These are phyloP conservation scores for Gymnoscelis rufifasciata DNA, from an alignment of 2,888 invertebrate genomes.

Conservation along the genomic window DNA sequence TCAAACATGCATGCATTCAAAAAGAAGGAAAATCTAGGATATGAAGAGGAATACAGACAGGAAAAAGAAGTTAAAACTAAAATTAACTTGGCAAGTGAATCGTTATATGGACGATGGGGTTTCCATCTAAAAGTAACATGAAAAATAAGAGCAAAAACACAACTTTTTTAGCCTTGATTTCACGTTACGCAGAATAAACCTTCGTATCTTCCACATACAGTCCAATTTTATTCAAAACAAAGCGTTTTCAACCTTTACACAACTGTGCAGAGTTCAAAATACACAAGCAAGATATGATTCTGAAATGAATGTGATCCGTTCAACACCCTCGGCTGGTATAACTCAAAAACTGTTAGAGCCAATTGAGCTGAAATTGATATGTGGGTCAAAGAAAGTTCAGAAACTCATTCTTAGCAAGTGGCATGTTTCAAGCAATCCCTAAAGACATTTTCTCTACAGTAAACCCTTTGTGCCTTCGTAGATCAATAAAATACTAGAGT, in stretches of 20 bases:
- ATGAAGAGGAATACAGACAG: no score
- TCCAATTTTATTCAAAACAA: conserved; percentile 3
- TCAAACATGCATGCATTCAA: not conserved
- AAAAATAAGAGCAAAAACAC: not conserved
- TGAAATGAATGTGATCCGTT: conserved; percentile 9
- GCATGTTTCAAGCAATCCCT: conserved; percentile 22
- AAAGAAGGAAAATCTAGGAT: no score
- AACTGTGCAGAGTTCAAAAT: conserved; percentile 3
- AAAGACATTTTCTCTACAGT: conserved; percentile 17
- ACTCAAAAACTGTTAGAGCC: conserved; percentile 23
- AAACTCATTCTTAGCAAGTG: conserved; percentile 22
- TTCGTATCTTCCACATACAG: conserved; percentile 2
- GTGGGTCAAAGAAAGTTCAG: conserved; percentile 23
- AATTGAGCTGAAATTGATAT: conserved; percentile 24
- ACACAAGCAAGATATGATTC: not conserved
- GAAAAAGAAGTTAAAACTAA: no score
- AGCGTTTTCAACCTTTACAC: conserved; percentile 10
- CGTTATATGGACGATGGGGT: not conserved
- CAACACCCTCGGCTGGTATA: conserved; percentile 18
- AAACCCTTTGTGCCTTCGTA: conserved; percentile 20
- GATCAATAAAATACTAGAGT: conserved; percentile 17
- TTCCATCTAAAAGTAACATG: not conserved
- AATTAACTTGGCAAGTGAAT: no score
- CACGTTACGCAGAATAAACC: conserved; percentile 7
- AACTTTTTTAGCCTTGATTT: conserved; percentile 6